Evolutionary conservation across 2,888 invertebrate genomes (phyloP), one percentile per base, ranked within the genome.

Genomic region (Napeogenes inachia): DNA sequence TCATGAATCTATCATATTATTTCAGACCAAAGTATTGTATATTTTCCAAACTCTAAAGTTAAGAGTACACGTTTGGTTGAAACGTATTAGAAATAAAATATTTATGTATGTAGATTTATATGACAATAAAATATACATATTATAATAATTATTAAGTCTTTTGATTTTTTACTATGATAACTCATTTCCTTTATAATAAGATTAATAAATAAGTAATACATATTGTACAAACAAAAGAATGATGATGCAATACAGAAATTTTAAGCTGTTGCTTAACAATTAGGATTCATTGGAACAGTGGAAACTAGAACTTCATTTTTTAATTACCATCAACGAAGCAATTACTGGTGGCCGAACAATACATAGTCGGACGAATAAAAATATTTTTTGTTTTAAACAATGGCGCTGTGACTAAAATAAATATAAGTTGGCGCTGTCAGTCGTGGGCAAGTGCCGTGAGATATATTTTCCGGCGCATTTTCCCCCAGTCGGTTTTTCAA

Each of bases 401-500:
- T 84, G 80, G 77, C 76, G 76, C 81, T 82, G 80, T 73, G 80
- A 74, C 77, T 78, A 84, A 84, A 84, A 85, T 85, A 85, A 85
- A 88, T 85, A 85, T 86, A 86, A 81, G 81, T 79, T 72, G 76
- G 74, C 76, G 76, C 76, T 82, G 83, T 82, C 84, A 80, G 79
- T 80, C 74, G 78, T 72, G 79, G 77, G 74, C 78, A 81, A 85
- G 83, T 77, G 78, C 79, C 79, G 78, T 77, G 75, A 84, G 80
- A 80, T 80, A 84, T 83, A 84, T 85, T 82, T 82, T 82, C 82
- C 78, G 77, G 77, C 78, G 75, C 73, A 83, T 85, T 85, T 86
- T 85, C 80, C 82, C 81, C 64, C 78, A 81, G 79, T 77, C 76
- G 82, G 82, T 82, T 87, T 87, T 88, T 87, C 85, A 88, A 87